Base-by-base conservation (phyloP, 2,797 vertebrate species). In the Leptatherina wallacei region DNA sequence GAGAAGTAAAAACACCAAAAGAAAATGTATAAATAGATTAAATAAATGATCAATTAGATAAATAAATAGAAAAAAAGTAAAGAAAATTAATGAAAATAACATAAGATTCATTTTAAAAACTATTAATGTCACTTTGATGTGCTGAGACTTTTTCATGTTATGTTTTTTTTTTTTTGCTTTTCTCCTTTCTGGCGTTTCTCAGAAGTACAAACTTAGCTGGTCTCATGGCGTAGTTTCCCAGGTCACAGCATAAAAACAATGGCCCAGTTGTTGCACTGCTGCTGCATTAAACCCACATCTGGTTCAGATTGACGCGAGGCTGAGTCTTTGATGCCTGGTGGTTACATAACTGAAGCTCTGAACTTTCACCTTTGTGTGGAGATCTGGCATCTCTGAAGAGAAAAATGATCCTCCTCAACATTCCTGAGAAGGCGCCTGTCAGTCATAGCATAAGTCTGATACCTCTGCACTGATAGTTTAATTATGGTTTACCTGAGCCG, bases 261-360 rank as follows among this genome's bases (percentile, higher is more conserved):
- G 73, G 86, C 7, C 61, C 76, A 52, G 86, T 93, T 94, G 89
- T 92, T 65, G n/a, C 35, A 1, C 42, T 51, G 69, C 88, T 56
- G 80, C 79, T 69, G 71, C 54, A 78, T 56, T 54, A 85, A 78
- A 78, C 60, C 71, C 88, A 93, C 92, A 94, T 94, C 92, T 94
- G 92, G 88, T 91, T 92, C 79, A 33, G 86, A 89, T 93, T 58
- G 71, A 61, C 66, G 66, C 44, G 63, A 69, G 69, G 75, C 61
- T 73, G 62, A 69, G 69, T 76, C 61, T 75, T 61, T 57, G 73
- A 80, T 87, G 86, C 82, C 74, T 70, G 72, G 29, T 18, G 57
- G 82, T 91, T 92, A 85, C 82, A 77, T 89, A 91, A 92, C 63
- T 0, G 36, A 64, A 57, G 68, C 44, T 83, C 77, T 89, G 77